A percentile compares a stretch with the other conserved stretches of the same genome.
Conservation (phyloP, 2,888 invertebrate genomes). For the Coelinius sp. region DNA sequence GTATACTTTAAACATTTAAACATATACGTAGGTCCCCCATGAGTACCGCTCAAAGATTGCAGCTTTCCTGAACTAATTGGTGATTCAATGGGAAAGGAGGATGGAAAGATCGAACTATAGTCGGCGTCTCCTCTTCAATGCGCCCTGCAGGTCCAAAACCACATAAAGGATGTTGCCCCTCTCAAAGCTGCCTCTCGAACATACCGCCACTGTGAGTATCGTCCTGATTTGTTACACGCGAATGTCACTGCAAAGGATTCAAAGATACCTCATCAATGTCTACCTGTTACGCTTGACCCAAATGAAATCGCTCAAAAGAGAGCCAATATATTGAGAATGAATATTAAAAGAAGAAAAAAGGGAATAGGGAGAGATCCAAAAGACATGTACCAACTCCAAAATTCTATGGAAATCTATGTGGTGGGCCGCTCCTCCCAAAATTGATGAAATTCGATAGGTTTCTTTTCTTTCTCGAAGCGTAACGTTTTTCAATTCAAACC, state of each 20-base stretch:
- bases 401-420: slow-evolving; percentile 29
- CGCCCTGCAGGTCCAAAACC: slow-evolving; percentile 2
- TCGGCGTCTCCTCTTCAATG: slow-evolving; percentile 38
- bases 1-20: slow-evolving; percentile 2
- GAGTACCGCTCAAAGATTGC: slow-evolving; percentile 50
- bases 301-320: slow-evolving; percentile 18
- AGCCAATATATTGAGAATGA: slow-evolving; percentile 8
- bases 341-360: slow-evolving; percentile 5
- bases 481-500: background rate
- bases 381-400: background rate
- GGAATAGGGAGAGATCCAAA: slow-evolving; percentile 6
- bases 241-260: slow-evolving; percentile 52
- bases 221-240: slow-evolving; percentile 58
- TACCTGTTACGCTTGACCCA: slow-evolving; percentile 39
- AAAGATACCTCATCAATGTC: slow-evolving; percentile 44
- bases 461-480: background rate
- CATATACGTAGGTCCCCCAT: slow-evolving; percentile 30
- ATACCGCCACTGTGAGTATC: slow-evolving; percentile 13
- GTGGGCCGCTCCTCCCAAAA: slow-evolving; percentile 15
- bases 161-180: slow-evolving; percentile 33
- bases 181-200: slow-evolving; percentile 17
- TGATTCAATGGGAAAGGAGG: slow-evolving; percentile 50
- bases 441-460: slow-evolving; percentile 4
- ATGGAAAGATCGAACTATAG: slow-evolving; percentile 44
- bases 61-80: slow-evolving; percentile 62